Evolutionary conservation across 1,140 invertebrate genomes (phyloP), one percentile per base, ranked within the genome.

Genomic region (Phocides pigmalion): DNA sequence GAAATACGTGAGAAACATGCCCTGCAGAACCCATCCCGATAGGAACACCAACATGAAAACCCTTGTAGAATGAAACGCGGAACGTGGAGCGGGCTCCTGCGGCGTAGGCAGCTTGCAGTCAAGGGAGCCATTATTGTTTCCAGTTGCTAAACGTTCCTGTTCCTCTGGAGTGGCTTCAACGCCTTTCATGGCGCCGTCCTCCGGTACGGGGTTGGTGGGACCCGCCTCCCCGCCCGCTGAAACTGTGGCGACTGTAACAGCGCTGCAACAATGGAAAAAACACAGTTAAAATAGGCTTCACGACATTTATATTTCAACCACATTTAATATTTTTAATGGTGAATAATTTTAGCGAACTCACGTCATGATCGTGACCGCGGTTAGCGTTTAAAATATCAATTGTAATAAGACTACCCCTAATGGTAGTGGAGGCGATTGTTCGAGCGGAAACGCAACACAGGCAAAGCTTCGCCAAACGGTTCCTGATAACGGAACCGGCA

Each of bases 1-100:
- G 84, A 99, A 98, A 89, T 99, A 99, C 15, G 97, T 98, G 87
- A 97, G 97, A 84, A 97, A 98, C 96, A 98, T 98, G 22, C 97
- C 97, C 89, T 98, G 97, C 8, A 98, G 92, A 0, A 98, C 96
- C 94, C 96, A 97, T 12, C 96, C 96, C 59, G 97, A 93, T 74
- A 97, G 96, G 88, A 98, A 98, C 5, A 96, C 95, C 58, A 96
- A 93, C 85, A 98, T 94, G 85, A 98, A 98, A 16, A 96, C 94
- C 76, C 98, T 95, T 70, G 97, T 98, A n/a, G 96, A 97, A 17
- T 97, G 96, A 74, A 97, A 96, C 8, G 92, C 92, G 62, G 83
- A 77, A 25, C 83, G 80, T 15, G 74, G 74, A 39, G 54, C 64
- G 46, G 53, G 46, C 53, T 70, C 54, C 61, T 81, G 72, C 1